Percentiles rank a stretch among this genome's conserved stretches.
phyloP scores from a whole-genome alignment of 2,113 vertebrate genomes.

The Rhinolophus sinicus region DNA sequence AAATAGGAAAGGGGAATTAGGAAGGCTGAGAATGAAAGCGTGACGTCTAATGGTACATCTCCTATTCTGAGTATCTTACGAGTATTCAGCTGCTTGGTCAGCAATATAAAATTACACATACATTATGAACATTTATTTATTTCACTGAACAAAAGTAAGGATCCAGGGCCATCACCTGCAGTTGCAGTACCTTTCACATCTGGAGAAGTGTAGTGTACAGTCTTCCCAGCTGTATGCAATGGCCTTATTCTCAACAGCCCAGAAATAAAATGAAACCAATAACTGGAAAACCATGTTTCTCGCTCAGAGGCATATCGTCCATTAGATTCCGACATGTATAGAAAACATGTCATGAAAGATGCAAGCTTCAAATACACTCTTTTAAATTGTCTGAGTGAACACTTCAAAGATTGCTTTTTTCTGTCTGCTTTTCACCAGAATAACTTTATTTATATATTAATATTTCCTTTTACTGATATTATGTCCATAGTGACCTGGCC shows the following conservation, averaged over 20 bases:
- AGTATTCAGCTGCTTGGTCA: not conserved
- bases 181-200: not conserved
- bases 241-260: conserved; percentile 7
- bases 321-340: conserved; percentile 25
- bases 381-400: not conserved
- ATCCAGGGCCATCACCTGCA: not conserved
- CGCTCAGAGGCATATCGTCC: conserved; percentile 27
- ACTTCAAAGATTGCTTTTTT: not conserved
- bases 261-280: conserved; percentile 26
- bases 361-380: rapidly evolving
- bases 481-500: not conserved
- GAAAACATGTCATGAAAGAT: conserved; percentile 10
- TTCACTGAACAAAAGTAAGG: not conserved
- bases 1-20: not conserved
- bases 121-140: conserved; percentile 57
- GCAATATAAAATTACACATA: conserved; percentile 33
- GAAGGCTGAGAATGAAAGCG: not conserved
- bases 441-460: not conserved
- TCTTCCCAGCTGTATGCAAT: not conserved
- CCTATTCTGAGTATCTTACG: not conserved
- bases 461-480: not conserved
- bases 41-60: not conserved
- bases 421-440: not conserved
- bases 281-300: conserved; percentile 40
- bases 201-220: too few species aligned